phyloP scores from a whole-genome alignment of 1,140 invertebrate genomes.

The Drosophila ogumai region DNA sequence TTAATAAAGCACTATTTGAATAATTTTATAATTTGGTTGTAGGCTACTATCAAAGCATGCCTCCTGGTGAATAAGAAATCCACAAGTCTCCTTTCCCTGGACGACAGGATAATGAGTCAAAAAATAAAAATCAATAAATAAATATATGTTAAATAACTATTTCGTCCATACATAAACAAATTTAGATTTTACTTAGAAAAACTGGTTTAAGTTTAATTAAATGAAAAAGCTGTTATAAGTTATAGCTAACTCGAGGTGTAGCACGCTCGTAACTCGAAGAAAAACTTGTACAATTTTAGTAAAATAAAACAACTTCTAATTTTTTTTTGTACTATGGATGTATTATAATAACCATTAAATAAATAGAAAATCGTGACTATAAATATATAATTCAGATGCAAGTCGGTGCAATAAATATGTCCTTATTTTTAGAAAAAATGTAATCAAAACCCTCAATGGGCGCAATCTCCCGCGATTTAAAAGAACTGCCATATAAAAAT shows the following conservation, averaged over 20 bases:
- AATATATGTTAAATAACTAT: too few relatives aligned
- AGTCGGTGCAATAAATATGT: not conserved
- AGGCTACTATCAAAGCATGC: not conserved
- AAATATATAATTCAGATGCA: not conserved
- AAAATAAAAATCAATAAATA: too few relatives aligned
- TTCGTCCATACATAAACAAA: too few relatives aligned
- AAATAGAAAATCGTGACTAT: not conserved
- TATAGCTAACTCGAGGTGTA: not conserved
- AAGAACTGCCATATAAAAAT: not conserved
- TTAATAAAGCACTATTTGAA: too few relatives aligned
- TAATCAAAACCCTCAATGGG: not conserved
- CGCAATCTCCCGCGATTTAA: too few relatives aligned
- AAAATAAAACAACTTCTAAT: not conserved
- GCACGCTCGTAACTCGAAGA: not conserved
- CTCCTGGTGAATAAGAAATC: not conserved
- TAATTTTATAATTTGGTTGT: too few relatives aligned
- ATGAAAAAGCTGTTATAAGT: not conserved
- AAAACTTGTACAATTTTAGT: not conserved
- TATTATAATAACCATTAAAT: not conserved
- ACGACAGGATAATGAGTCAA: not conserved
- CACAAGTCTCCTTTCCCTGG: not conserved
- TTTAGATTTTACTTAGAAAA: too few relatives aligned
- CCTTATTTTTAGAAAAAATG: not conserved
- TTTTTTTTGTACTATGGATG: not conserved
- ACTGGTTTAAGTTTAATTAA: not conserved